phyloP scores from a whole-genome alignment of 2,113 vertebrate species.

The Alligator mississippiensis region DNA sequence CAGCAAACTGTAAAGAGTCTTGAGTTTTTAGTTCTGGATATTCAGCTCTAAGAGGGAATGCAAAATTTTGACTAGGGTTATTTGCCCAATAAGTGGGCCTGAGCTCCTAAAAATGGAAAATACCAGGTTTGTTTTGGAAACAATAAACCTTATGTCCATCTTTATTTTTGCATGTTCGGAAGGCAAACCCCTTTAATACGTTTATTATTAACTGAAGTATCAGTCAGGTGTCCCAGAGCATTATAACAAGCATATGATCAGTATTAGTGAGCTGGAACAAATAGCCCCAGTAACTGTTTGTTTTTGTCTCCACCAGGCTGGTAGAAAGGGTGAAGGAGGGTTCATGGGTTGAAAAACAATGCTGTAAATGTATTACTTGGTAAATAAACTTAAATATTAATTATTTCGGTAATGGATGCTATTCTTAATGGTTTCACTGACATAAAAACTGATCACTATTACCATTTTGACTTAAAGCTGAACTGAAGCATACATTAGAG shows the following conservation, averaged over 20 bases:
- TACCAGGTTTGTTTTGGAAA: not conserved
- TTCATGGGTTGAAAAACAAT: not conserved
- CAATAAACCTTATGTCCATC: not conserved
- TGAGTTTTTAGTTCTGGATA: not conserved
- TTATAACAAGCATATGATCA: not conserved
- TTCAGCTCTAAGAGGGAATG: not conserved
- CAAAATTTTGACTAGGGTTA: not conserved
- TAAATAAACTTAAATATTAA: not conserved
- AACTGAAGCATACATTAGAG: not conserved
- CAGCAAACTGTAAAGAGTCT: not conserved
- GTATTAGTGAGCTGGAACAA: not conserved
- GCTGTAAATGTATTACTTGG: not conserved
- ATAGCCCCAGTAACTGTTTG: not conserved
- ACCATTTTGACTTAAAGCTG: conserved; percentile 20
- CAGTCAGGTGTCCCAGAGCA: not conserved
- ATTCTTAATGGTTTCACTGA: not conserved
- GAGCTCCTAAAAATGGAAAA: not conserved
- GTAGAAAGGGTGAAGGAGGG: not conserved
- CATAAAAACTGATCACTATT: conserved; percentile 49
- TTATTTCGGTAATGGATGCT: not conserved
- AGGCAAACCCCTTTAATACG: not conserved
- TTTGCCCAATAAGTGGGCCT: not conserved
- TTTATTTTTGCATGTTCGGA: not conserved
- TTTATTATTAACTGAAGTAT: not conserved
- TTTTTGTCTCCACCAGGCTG: not conserved